Percentiles rank a stretch among this genome's conserved stretches.
These are phyloP conservation scores for Neocloeon triangulifer DNA, from an alignment of 1,140 invertebrate species.

Conservation along the genomic window DNA sequence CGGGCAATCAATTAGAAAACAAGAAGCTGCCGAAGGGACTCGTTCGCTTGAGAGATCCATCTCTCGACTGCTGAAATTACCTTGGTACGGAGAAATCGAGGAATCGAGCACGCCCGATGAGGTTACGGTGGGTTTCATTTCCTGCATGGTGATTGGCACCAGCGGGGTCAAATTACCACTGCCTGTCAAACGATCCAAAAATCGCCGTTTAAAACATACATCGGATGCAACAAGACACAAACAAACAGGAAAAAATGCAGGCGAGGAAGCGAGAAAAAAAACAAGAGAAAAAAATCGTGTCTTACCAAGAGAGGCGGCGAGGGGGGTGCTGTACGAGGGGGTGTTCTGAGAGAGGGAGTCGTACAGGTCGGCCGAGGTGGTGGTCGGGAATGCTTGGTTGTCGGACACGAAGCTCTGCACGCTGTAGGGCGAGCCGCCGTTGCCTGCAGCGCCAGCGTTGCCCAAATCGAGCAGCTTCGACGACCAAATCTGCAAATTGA, in stretches of 20 bases:
- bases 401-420: constrained; percentile 13
- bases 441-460: constrained; percentile 15
- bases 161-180: constrained; percentile 38
- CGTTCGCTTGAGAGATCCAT: constrained; percentile 5
- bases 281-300: constrained; percentile 5
- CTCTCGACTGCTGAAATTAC: constrained; percentile 7
- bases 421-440: constrained; percentile 12
- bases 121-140: constrained; percentile 36
- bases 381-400: constrained; percentile 18
- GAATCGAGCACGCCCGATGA: constrained; percentile 28
- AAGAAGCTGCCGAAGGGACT: constrained; percentile 8
- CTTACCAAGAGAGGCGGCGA: constrained; percentile 47
- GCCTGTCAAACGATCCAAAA: no score
- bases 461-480: constrained; percentile 52
- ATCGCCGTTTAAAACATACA: no score
- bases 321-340: constrained; percentile 50
- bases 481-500: constrained; percentile 63
- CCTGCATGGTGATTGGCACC: constrained; percentile 55
- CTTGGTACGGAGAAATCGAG: constrained; percentile 37
- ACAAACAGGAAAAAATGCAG: constrained; percentile 7
- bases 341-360: constrained; percentile 39
- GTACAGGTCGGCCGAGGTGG: constrained; percentile 38
- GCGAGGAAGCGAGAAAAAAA: constrained; percentile 5
- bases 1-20: constrained; percentile 16
- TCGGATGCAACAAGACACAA: constrained; percentile 7